Conservation (phyloP, 2,797 vertebrate genomes). For the Sebastolobus altivelis region DNA sequence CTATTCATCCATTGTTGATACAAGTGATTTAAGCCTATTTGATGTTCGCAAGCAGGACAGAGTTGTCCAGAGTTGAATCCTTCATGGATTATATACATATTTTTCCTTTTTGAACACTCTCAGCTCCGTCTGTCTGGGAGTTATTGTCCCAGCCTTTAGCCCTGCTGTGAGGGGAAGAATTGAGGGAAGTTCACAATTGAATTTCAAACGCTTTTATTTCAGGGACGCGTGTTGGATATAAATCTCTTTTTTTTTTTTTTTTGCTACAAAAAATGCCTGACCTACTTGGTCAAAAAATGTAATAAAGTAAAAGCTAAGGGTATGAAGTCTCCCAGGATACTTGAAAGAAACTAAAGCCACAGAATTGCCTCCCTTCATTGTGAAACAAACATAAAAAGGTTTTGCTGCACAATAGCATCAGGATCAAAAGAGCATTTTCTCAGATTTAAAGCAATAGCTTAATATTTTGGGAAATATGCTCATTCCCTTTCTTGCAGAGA, state of each 20-base stretch:
- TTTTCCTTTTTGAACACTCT: conserved; percentile 21
- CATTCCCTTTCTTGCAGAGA: not conserved
- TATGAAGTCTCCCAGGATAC: conserved; percentile 41
- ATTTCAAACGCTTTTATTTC: conserved; percentile 62
- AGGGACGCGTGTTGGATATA: conserved; percentile 42
- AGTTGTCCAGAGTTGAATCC: not conserved
- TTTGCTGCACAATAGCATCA: conserved; percentile 49
- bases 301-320: not conserved
- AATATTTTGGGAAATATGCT: not conserved
- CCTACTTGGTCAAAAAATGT: not conserved
- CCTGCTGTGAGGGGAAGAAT: conserved; percentile 79
- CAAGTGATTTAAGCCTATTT: conserved; percentile 26
- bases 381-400: conserved; percentile 45
- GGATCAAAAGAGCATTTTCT: conserved; percentile 39
- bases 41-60: conserved; percentile 15
- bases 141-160: conserved; percentile 67
- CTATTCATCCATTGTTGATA: conserved; percentile 25
- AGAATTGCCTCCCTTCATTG: conserved; percentile 60
- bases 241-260: conserved; percentile 6
- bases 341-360: conserved; percentile 41
- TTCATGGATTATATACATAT: conserved; percentile 18
- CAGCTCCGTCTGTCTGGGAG: conserved; percentile 25
- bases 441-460: not conserved
- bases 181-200: conserved; percentile 70
- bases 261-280: conserved; percentile 1